Evolutionary conservation across 2,888 invertebrate genomes (phyloP), one percentile per base, ranked within the genome.

Genomic region (Zygaena filipendulae): DNA sequence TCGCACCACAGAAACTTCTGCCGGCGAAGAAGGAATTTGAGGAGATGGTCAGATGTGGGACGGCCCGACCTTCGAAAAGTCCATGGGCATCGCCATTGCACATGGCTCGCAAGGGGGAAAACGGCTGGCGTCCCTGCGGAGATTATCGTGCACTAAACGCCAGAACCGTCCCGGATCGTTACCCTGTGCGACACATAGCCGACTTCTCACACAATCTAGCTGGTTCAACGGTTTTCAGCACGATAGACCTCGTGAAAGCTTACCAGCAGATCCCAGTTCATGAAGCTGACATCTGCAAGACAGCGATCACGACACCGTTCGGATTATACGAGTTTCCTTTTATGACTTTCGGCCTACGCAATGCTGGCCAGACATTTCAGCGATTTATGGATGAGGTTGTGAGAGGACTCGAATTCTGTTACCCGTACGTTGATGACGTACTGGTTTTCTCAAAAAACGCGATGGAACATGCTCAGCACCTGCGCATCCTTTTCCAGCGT

Each of bases 221-320:
- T 18, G 16, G 25, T 7, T 13, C n/a, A 11, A 25, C 19, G 10
- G 11, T 6, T 21, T n/a, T n/a, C n/a, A n/a, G n/a, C n/a, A n/a
- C n/a, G n/a, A n/a, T n/a, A n/a, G n/a, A n/a, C n/a, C n/a, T 29
- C 11, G 29, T 33, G 1, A 42, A 43, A 28, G 59, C 58, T 1
- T 72, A 52, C 32, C 42, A 59, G 13, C 59, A 67, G 23, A 60
- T 75, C 7, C 57, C 59, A 0, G 43, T 61, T 2, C 19, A 30
- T 2, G 26, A 32, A 12, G 49, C 44, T 8, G 58, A 66, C 32
- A 43, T 64, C 3, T 13, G 13, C 9, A 34, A 39, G 10, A 33
- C 23, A 42, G 25, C 38, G 46, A 9, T 35, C 55, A 5, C 13
- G 35, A 8, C 32, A n/a, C n/a, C n/a, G n/a, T n/a, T n/a, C n/a